Evolutionary conservation across 2,888 invertebrate genomes (phyloP).

Genomic region (Acronicta leporina): DNA sequence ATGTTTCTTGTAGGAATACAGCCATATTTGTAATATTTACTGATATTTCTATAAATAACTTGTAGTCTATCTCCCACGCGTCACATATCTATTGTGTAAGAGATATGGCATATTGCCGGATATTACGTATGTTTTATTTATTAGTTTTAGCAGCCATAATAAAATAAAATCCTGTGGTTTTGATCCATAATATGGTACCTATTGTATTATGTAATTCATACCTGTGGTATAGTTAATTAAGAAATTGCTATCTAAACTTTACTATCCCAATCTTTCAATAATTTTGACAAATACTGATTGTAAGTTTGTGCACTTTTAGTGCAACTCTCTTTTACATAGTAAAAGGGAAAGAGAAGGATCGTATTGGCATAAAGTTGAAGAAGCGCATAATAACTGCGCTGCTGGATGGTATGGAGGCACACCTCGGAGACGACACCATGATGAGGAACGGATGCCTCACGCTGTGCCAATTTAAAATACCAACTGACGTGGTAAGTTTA

Average conservation of each 20-base stretch:
- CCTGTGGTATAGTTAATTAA: too few relatives aligned
- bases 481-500: conserved; percentile 95
- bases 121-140: background rate
- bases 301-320: conserved; percentile 83
- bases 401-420: conserved; percentile 96
- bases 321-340: conserved; percentile 98
- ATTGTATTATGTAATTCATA: too few relatives aligned
- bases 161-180: too few relatives aligned
- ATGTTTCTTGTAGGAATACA: background rate
- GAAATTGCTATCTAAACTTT: too few relatives aligned
- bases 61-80: background rate
- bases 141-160: background rate
- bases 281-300: background rate
- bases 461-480: conserved; percentile 98
- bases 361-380: conserved; percentile 93
- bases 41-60: background rate
- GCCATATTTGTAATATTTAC: background rate
- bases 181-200: too few relatives aligned
- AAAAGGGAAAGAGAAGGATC: conserved; percentile 94
- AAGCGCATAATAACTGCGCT: conserved; percentile 94
- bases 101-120: background rate
- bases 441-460: conserved; percentile 98
- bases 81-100: background rate
- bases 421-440: conserved; percentile 96
- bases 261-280: too few relatives aligned